phyloP scores from a whole-genome alignment of 2,888 invertebrate species.

The Strigamia transsilvanica region DNA sequence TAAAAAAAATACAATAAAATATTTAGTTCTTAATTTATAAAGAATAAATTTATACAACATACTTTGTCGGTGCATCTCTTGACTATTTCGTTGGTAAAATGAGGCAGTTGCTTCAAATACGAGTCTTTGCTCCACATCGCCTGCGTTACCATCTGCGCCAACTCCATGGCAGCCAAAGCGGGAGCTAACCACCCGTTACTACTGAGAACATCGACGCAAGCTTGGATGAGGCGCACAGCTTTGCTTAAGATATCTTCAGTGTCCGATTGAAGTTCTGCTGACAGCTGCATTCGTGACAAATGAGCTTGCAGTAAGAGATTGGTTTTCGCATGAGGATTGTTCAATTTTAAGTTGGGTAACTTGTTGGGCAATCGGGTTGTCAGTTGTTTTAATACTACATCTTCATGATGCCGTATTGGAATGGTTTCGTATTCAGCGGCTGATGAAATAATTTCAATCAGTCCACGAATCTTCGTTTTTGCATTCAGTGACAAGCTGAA shows the following conservation, averaged over 20 bases:
- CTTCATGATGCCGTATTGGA: constrained; percentile 94
- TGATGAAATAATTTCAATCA: constrained; percentile 96
- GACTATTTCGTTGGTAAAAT: constrained; percentile 87
- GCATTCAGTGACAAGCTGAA: constrained; percentile 96
- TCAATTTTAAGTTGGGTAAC: constrained; percentile 79
- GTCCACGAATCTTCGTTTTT: constrained; percentile 96
- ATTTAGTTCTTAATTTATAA: not conserved
- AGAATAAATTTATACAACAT: constrained; percentile 54
- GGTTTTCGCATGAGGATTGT: constrained; percentile 97
- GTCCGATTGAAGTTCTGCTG: constrained; percentile 96
- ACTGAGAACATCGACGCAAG: constrained; percentile 90
- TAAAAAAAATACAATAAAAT: constrained; percentile 53
- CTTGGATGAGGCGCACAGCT: constrained; percentile 68
- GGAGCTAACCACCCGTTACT: constrained; percentile 98
- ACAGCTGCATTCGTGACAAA: constrained; percentile 89
- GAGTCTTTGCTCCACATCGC: constrained; percentile 99
- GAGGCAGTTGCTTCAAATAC: constrained; percentile 95
- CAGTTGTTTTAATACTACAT: constrained; percentile 77
- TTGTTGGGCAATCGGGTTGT: constrained; percentile 73
- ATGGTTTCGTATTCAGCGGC: constrained; percentile 97
- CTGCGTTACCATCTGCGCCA: constrained; percentile 99
- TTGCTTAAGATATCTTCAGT: constrained; percentile 88
- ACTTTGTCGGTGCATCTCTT: constrained; percentile 91
- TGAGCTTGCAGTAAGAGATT: constrained; percentile 96
- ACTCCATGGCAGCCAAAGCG: constrained; percentile 98